Conservation (phyloP, 2,888 invertebrate species). For the Pyrrhia umbra region DNA sequence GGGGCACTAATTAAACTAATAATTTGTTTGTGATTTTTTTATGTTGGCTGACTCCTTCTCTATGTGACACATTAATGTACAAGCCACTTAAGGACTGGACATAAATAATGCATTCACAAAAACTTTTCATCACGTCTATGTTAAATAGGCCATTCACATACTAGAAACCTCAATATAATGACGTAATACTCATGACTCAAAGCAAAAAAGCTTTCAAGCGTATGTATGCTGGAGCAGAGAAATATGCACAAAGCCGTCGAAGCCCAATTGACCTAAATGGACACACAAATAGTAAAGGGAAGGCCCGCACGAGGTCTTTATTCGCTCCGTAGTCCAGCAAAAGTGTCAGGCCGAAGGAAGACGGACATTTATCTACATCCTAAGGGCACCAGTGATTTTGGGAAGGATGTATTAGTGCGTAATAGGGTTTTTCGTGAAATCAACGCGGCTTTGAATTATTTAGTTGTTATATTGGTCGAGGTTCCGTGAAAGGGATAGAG, state of each 20-base stretch:
- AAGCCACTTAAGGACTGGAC: background rate
- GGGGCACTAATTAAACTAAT: no score
- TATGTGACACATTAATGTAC: background rate
- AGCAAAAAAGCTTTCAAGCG: conserved; percentile 85
- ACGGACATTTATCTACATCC: conserved; percentile 88
- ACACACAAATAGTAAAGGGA: conserved; percentile 87
- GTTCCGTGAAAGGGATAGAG: conserved; percentile 63
- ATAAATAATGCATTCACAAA: background rate
- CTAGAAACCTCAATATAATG: conserved; percentile 62
- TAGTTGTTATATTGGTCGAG: conserved; percentile 71
- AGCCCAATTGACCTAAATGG: conserved; percentile 89
- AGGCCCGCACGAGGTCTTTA: conserved; percentile 82
- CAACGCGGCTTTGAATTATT: conserved; percentile 82
- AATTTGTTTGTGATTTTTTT: no score
- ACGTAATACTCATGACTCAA: conserved; percentile 65
- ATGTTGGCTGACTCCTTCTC: no score
- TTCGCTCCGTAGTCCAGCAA: conserved; percentile 83
- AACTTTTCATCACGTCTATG: conserved; percentile 4
- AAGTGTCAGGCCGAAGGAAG: conserved; percentile 85
- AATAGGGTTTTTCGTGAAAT: conserved; percentile 82
- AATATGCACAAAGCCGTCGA: conserved; percentile 84
- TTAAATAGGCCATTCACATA: conserved; percentile 43
- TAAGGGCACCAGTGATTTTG: conserved; percentile 86
- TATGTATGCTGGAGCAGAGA: conserved; percentile 73
- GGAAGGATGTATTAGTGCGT: conserved; percentile 80